Evolutionary conservation across 1,140 invertebrate genomes (phyloP).

Genomic region (Trachelipus rathkii): DNA sequence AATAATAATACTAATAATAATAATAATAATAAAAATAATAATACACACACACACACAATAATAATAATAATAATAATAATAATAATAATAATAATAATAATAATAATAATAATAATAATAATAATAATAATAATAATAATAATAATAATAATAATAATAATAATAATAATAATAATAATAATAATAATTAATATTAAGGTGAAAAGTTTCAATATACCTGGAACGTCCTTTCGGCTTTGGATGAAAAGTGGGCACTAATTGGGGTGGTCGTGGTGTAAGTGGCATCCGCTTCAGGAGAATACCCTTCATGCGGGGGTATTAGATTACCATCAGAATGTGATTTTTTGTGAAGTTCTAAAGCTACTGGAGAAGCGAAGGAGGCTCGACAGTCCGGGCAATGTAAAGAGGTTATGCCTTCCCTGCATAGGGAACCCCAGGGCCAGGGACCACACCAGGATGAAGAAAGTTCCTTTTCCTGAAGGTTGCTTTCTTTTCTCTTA

Average conservation of each 20-base stretch:
- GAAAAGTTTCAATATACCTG: not conserved
- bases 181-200: too few relatives aligned
- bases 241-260: slow-evolving; percentile 1
- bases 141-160: too few relatives aligned
- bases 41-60: too few relatives aligned
- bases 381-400: not conserved
- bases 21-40: too few relatives aligned
- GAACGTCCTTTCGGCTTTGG: not conserved
- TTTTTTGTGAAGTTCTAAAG: not conserved
- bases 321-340: not conserved
- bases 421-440: not conserved
- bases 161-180: too few relatives aligned
- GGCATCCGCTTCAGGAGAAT: not conserved
- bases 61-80: too few relatives aligned
- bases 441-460: not conserved
- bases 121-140: too few relatives aligned
- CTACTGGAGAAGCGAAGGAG: not conserved
- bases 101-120: too few relatives aligned
- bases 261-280: not conserved
- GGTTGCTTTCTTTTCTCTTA: not conserved
- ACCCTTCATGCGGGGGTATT: not conserved
- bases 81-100: too few relatives aligned
- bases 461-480: not conserved
- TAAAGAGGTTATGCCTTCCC: not conserved
- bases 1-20: too few relatives aligned